Evolutionary conservation across 2,797 vertebrate genomes (phyloP).

Genomic region (Sebastes steindachneri): DNA sequence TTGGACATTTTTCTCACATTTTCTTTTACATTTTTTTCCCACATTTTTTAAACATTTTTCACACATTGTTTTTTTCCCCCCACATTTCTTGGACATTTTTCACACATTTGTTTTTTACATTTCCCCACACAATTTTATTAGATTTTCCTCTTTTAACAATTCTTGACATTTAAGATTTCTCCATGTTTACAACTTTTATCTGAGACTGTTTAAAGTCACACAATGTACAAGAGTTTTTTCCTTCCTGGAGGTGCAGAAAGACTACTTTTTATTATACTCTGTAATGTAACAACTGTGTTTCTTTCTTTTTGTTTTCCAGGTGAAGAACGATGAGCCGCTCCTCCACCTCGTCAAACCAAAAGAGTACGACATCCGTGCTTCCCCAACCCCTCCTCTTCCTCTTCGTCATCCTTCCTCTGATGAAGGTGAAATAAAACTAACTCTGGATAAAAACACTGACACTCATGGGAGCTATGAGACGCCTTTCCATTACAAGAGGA

Average conservation of each 20-base stretch:
- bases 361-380: neutral
- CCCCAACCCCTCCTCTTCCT: neutral
- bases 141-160: too few relatives aligned
- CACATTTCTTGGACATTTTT: too few relatives aligned
- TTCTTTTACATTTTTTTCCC: too few relatives aligned
- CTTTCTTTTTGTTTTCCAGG: conserved; percentile 38
- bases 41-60: too few relatives aligned
- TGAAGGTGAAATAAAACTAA: conserved; percentile 17
- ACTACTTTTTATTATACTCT: neutral
- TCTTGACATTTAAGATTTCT: too few relatives aligned
- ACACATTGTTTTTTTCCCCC: too few relatives aligned
- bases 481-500: conserved; percentile 31
- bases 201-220: too few relatives aligned
- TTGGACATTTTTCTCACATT: too few relatives aligned
- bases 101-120: too few relatives aligned
- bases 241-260: neutral
- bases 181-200: too few relatives aligned
- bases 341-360: conserved; percentile 13
- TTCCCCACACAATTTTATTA: too few relatives aligned
- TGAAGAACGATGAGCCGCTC: neutral
- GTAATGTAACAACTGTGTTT: neutral
- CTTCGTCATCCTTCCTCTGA: neutral
- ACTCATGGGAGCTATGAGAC: conserved; percentile 11
- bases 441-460: conserved; percentile 6
- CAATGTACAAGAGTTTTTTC: neutral